Evolutionary conservation across 2,113 vertebrate species (phyloP), one percentile per base, ranked within the genome.

Genomic region (Cyrtonyx montezumae): DNA sequence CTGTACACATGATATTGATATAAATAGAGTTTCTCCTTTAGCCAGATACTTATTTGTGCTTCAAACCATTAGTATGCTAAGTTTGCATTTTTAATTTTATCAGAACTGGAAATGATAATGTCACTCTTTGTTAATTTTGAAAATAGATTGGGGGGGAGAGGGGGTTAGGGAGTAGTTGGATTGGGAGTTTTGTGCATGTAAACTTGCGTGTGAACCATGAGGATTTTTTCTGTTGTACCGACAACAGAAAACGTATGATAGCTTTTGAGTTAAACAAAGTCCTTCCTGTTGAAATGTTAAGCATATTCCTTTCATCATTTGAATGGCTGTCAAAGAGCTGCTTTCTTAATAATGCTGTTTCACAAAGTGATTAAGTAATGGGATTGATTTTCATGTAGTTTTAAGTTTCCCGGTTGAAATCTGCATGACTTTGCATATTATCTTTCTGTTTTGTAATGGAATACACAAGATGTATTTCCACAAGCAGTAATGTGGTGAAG

Each of bases 271-370:
- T 69, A 85, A 96, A 97, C 94, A 97, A 97, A 97, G 96, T 46
- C 81, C 86, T 97, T 95, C 67, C 96, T 97, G 86, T 97, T 96
- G 84, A 94, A 94, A 78, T 95, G 92, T 70, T 69, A 61, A 42
- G 12, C 61, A 59, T 97, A 43, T 80, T 74, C 48, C 92, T 87
- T 79, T 74, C 20, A 48, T 78, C 87, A 42, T 91, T 85, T 51
- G n/a, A 82, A 80, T 0, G 0, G 36, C 88, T 84, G 43, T 48
- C 48, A 73, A 66, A 80, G 61, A 92, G 85, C 61, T 87, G 51
- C 68, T 87, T 89, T 73, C 42, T 94, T 93, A 94, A 34, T 68
- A 76, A 88, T 51, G 9, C 84, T 75, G 23, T 88, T 93, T 94
- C 76, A 74, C 25, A 14, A 78, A 86, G 42, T 70, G 56, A 16